phyloP scores from a whole-genome alignment of 1,140 invertebrate genomes.

The Diabrotica undecimpunctata region DNA sequence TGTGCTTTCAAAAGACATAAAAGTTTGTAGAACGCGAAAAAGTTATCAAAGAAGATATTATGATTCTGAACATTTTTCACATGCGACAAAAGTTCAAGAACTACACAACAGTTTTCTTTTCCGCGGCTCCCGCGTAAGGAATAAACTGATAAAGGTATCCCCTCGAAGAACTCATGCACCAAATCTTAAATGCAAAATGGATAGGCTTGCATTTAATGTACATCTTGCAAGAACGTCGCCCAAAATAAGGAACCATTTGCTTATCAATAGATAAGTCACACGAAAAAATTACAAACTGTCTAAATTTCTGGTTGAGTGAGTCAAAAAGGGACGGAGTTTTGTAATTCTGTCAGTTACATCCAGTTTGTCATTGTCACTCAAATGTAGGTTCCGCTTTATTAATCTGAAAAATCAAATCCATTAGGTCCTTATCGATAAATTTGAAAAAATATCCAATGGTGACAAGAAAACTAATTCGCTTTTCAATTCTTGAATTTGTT shows the following conservation, averaged over 20 bases:
- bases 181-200: neutral
- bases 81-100: too few species aligned
- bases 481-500: too few species aligned
- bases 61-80: too few species aligned
- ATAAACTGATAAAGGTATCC: too few species aligned
- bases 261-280: too few species aligned
- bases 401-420: too few species aligned
- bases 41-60: slow-evolving; percentile 1
- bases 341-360: neutral
- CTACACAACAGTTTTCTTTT: neutral
- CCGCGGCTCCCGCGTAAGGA: neutral
- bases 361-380: neutral
- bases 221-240: neutral
- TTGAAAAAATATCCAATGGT: too few species aligned
- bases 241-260: too few species aligned
- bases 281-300: neutral
- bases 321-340: neutral
- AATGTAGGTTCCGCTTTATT: neutral
- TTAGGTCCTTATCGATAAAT: too few species aligned
- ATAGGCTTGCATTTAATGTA: neutral
- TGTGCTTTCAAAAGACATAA: neutral
- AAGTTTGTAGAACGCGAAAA: neutral
- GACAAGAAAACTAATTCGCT: too few species aligned
- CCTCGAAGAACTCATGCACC: neutral
- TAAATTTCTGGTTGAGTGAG: neutral